Base-by-base conservation (phyloP, 2,888 invertebrate species). In the Mythimna loreyi region DNA sequence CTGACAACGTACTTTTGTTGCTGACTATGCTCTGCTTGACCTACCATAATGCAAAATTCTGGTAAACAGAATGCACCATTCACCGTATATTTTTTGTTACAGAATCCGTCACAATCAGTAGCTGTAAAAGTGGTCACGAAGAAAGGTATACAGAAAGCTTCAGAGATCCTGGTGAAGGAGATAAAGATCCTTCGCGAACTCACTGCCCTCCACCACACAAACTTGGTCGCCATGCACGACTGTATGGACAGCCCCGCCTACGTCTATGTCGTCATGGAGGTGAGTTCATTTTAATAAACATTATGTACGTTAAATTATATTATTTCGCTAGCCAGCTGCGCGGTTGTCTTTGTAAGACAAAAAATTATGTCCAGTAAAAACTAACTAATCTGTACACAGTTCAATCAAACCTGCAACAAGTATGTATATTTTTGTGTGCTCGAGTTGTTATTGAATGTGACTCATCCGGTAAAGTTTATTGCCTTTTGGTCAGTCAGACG, bases 261-360 rank as follows among this genome's bases (percentile, higher is more conserved):
- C 96, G 99, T 99, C 83, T 99, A 98, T 96, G 97, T 99, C 87
- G 99, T 99, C 87, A 99, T 99, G 99, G 99, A 99, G 97, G 98
- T 98, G 93, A 97, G 97, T 78, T 58, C 66, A 80, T 56, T 55
- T 36, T 33, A 58, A 57, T 61, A 60, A 72, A 61, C 21, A 61
- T 28, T 28, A 40, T 19, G 4, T 25, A 50, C 21, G 6, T 55
- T 16, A 59, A 33, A 40, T 58, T 70, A 71, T 43, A 33, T 69
- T 9, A 25, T 60, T 52, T 52, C 45, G 11, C 6, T 23, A 43
- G 61, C 28, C 33, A 45, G 16, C 63, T 53, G 45, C 13, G 43
- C 45, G 9, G 2, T 40, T 43, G 11, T 33, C 13, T n/a, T 40
- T 55, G 23, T 25, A 55, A 25, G 21, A 49, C 16, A 55, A 75